Evolutionary conservation across 2,888 invertebrate genomes (phyloP).

Genomic region (Apodemia zela): DNA sequence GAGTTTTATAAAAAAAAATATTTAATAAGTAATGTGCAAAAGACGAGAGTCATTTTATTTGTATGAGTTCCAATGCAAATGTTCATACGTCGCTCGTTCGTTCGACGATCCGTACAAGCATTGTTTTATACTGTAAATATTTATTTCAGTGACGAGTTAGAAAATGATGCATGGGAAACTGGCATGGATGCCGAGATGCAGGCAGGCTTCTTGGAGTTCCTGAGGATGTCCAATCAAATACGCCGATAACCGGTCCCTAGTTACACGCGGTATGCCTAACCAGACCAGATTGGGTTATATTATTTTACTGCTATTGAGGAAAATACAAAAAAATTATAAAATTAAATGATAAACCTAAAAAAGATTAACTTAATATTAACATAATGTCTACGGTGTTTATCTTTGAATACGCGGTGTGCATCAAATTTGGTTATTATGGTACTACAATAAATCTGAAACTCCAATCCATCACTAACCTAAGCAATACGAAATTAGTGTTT

Average conservation of each 20-base stretch:
- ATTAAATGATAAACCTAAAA: constrained; percentile 57
- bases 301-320: constrained; percentile 35
- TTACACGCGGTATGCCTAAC: constrained; percentile 37
- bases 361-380: constrained; percentile 48
- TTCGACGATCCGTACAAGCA: background rate
- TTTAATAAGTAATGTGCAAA: too few relatives aligned
- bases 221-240: constrained; percentile 77
- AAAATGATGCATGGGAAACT: constrained; percentile 74
- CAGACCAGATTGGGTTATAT: constrained; percentile 54
- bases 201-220: constrained; percentile 74
- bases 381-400: constrained; percentile 17
- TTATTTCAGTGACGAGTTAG: constrained; percentile 65
- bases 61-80: too few relatives aligned
- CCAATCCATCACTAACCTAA: background rate
- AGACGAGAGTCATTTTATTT: too few relatives aligned
- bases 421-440: background rate
- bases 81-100: too few relatives aligned
- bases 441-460: constrained; percentile 3
- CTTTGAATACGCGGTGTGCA: constrained; percentile 16
- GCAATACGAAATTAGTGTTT: constrained; percentile 14
- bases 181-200: constrained; percentile 78
- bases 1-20: too few relatives aligned
- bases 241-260: constrained; percentile 66
- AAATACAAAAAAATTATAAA: constrained; percentile 56
- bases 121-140: background rate